Evolutionary conservation across 2,888 invertebrate species (phyloP), one percentile per base, ranked within the genome.

Genomic region (Globia sparganii): DNA sequence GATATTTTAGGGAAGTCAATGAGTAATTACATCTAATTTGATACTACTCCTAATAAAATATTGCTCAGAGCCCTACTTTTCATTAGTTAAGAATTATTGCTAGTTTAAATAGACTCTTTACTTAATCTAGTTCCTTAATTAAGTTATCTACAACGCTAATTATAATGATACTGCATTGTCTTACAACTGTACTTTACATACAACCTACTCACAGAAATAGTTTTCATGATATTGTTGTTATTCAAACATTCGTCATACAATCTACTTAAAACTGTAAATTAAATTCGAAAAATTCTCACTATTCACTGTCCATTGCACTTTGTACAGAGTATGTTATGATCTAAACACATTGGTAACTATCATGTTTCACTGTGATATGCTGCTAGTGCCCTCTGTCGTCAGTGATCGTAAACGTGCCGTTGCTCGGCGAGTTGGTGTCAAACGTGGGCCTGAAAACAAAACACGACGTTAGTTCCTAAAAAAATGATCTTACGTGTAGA

Each of bases 361-460:
- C n/a, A 31, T 66, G 49, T 68, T 80, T 64, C 64, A 72, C 58
- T 40, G n/a, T 46, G 49, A 43, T 37, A 49, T 46, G 65, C 28
- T 72, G 80, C 91, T 94, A 95, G 86, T 93, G 95, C 90, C 95
- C 95, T 94, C 95, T 96, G 61, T 95, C 95, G 90, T 95, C 94
- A 43, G 93, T 92, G 40, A 93, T 88, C 13, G 95, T 94, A 81
- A 96, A 96, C 72, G 96, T 95, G 66, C 96, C 96, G 82, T 95
- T 96, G 90, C 94, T 93, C 34, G 94, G 92, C 3, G 95, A 91
- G 59, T 89, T 89, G 83, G 83, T 93, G 72, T 94, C 95, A 81
- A 93, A 90, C 72, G 91, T 80, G 43, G 93, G 88, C 86, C 95
- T 95, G 94, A 71, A 85, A 90, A 89, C n/a, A 86, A 85, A 76